These are phyloP conservation scores for Catharus fuscescens DNA, from an alignment of 2,113 vertebrate species.

Conservation along the genomic window DNA sequence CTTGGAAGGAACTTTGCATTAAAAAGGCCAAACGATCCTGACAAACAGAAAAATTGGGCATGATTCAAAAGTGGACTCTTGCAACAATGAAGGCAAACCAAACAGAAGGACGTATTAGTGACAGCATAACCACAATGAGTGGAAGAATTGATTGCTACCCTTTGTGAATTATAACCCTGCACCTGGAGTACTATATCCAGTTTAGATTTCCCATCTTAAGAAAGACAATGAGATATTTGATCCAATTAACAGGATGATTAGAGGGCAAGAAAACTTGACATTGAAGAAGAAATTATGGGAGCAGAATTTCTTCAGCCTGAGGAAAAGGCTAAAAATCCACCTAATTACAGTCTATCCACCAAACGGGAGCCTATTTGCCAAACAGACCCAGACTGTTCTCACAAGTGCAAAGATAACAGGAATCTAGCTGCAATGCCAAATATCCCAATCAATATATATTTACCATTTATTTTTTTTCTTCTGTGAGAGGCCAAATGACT, in stretches of 20 bases:
- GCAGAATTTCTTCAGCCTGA: not conserved
- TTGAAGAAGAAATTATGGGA: not conserved
- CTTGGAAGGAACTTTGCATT: not conserved
- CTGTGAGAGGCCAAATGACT: not conserved
- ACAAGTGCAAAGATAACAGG: not conserved
- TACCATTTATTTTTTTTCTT: rapidly evolving
- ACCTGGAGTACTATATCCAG: not conserved
- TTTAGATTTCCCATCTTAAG: not conserved
- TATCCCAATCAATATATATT: not conserved
- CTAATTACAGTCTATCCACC: not conserved
- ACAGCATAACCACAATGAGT: not conserved
- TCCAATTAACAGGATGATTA: not conserved
- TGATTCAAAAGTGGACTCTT: not conserved
- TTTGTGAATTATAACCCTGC: not conserved
- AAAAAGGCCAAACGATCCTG: not conserved
- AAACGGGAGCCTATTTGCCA: not conserved
- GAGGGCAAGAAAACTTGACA: not conserved
- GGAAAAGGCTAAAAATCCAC: not conserved
- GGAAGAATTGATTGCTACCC: not conserved
- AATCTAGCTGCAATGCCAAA: not conserved
- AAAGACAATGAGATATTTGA: not conserved
- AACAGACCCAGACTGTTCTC: not conserved
- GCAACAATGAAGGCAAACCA: not conserved
- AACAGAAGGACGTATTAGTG: not conserved
- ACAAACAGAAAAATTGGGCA: not conserved